A percentile compares a stretch with the other conserved stretches of the same genome.
Evolutionary conservation across 2,113 vertebrate genomes (phyloP).

Genomic region (Eulemur rufifrons): DNA sequence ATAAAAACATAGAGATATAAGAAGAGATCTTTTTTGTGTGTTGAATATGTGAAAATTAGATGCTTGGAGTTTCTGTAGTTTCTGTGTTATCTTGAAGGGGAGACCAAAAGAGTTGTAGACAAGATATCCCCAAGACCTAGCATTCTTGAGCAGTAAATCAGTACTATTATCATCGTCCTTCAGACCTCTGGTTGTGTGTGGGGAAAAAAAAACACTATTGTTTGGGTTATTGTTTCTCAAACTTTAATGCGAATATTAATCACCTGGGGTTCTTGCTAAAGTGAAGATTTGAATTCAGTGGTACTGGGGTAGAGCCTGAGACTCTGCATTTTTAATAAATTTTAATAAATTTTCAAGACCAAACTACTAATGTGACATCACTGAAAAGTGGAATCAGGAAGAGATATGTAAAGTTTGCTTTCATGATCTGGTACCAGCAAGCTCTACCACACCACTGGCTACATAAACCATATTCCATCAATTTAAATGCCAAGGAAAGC

Average conservation of each 20-base stretch:
- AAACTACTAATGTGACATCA: background rate
- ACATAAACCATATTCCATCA: background rate
- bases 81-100: background rate
- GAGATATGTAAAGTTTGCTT: background rate
- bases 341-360: background rate
- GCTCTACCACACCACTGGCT: background rate
- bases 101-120: background rate
- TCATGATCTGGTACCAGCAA: background rate
- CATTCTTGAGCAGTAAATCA: background rate
- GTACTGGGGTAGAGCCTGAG: background rate
- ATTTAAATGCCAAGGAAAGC: background rate
- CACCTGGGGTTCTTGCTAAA: background rate
- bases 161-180: background rate
- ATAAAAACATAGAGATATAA: background rate
- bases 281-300: background rate
- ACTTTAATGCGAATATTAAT: background rate
- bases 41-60: background rate
- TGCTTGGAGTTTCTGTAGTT: background rate
- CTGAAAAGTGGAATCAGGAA: background rate
- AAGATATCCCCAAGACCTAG: background rate
- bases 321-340: background rate
- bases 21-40: background rate
- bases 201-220: background rate
- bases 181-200: background rate
- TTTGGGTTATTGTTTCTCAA: background rate